Conservation (phyloP, 35 echinoderm and acorn worm genomes). For the Heliocidaris erythrogramma region DNA sequence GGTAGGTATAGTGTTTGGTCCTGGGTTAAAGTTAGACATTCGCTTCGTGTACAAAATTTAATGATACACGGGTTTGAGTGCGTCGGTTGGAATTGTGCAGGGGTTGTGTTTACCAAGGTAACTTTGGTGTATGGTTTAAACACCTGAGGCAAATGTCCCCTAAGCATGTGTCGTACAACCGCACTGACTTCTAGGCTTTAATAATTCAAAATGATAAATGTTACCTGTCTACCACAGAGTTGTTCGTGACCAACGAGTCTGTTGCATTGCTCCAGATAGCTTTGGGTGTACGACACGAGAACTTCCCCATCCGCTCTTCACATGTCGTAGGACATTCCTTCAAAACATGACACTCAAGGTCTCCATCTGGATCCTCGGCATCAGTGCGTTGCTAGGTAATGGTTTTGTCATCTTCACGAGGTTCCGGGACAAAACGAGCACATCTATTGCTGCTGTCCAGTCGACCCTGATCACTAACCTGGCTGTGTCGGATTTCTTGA, state of each 20-base stretch:
- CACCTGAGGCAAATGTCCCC: too few species aligned
- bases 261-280: slow-evolving; percentile 9
- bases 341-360: slow-evolving; percentile 11
- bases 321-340: slow-evolving; percentile 54
- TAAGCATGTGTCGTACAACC: too few species aligned
- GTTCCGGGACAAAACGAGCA: not conserved
- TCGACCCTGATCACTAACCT: slow-evolving; percentile 55
- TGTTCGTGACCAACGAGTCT: slow-evolving; percentile 25
- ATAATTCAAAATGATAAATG: not conserved
- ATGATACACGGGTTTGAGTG: too few species aligned
- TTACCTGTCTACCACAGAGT: not conserved
- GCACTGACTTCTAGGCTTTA: too few species aligned
- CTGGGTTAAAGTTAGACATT: too few species aligned
- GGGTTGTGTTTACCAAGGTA: too few species aligned
- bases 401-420: slow-evolving; percentile 41
- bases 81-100: too few species aligned
- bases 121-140: too few species aligned
- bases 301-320: slow-evolving; percentile 47
- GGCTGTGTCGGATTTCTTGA: slow-evolving; percentile 57
- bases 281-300: not conserved
- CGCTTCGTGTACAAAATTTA: too few species aligned
- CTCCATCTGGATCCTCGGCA: slow-evolving; percentile 69
- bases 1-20: too few species aligned
- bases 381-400: slow-evolving; percentile 65
- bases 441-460: slow-evolving; percentile 16